A percentile compares a stretch with the other conserved stretches of the same genome.
These are phyloP conservation scores for Tachina lurida DNA, from an alignment of 2,888 invertebrate genomes.

Conservation along the genomic window DNA sequence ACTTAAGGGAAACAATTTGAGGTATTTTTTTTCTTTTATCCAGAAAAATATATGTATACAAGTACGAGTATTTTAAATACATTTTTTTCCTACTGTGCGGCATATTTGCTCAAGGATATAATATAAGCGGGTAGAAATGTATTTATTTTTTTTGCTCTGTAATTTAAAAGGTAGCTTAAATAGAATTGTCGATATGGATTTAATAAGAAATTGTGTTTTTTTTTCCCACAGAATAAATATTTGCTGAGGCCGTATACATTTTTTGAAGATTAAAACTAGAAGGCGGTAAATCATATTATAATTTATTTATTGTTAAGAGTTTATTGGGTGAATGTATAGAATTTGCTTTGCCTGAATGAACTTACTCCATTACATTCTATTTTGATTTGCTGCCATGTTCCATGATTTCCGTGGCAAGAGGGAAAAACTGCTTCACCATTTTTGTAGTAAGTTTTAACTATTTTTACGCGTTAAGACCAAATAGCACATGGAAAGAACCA, in stretches of 20 bases:
- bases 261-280: background rate
- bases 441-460: no score
- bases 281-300: background rate
- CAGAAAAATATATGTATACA: slow-evolving; percentile 44
- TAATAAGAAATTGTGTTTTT: background rate
- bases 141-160: slow-evolving; percentile 12
- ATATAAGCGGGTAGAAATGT: slow-evolving; percentile 26
- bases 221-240: background rate
- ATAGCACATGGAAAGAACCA: no score
- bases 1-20: slow-evolving; percentile 57
- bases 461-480: no score
- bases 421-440: no score
- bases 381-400: no score
- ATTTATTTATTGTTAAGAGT: background rate
- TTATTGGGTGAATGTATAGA: no score
- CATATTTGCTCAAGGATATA: slow-evolving; percentile 52
- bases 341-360: no score
- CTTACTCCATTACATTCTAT: no score
- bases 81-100: slow-evolving; percentile 39
- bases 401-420: no score
- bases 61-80: slow-evolving; percentile 47
- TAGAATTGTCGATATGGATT: slow-evolving; percentile 29
- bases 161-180: slow-evolving; percentile 17
- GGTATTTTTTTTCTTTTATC: slow-evolving; percentile 62
- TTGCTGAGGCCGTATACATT: background rate